phyloP scores from a whole-genome alignment of 2,888 invertebrate species.

The Lissonota sp. region DNA sequence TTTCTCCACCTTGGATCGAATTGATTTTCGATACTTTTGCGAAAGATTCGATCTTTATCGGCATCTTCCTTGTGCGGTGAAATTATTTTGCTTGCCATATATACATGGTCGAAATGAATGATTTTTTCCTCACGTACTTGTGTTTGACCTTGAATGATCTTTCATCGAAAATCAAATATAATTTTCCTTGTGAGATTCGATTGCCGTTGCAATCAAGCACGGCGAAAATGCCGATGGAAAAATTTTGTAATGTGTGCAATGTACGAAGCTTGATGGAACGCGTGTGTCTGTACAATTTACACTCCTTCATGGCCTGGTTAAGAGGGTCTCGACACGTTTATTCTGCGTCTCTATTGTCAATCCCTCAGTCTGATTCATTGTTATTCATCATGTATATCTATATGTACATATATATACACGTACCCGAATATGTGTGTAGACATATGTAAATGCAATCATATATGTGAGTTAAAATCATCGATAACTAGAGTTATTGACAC shows the following conservation, averaged over 20 bases:
- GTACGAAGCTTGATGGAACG: conserved; percentile 12
- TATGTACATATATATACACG: conserved; percentile 1
- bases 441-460: background rate
- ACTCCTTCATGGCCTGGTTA: conserved; percentile 43
- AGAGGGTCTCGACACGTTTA: conserved; percentile 32
- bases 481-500: conserved; percentile 44
- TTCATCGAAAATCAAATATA: too few relatives aligned
- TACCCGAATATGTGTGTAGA: background rate
- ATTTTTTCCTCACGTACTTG: too few relatives aligned
- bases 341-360: conserved; percentile 40
- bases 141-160: too few relatives aligned
- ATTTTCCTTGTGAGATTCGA: too few relatives aligned
- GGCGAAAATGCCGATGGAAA: too few relatives aligned
- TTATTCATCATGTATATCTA: background rate
- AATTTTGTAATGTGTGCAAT: background rate
- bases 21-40: too few relatives aligned
- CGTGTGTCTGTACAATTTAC: conserved; percentile 48
- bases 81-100: too few relatives aligned
- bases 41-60: too few relatives aligned
- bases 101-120: too few relatives aligned
- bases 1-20: too few relatives aligned
- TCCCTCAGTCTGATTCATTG: conserved; percentile 9
- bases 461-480: background rate
- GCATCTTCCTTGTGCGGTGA: too few relatives aligned
- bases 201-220: too few relatives aligned